Percentiles rank a stretch among this genome's conserved stretches.
Evolutionary conservation across 2,113 vertebrate species (phyloP).

Genomic region (Microtus ochrogaster): DNA sequence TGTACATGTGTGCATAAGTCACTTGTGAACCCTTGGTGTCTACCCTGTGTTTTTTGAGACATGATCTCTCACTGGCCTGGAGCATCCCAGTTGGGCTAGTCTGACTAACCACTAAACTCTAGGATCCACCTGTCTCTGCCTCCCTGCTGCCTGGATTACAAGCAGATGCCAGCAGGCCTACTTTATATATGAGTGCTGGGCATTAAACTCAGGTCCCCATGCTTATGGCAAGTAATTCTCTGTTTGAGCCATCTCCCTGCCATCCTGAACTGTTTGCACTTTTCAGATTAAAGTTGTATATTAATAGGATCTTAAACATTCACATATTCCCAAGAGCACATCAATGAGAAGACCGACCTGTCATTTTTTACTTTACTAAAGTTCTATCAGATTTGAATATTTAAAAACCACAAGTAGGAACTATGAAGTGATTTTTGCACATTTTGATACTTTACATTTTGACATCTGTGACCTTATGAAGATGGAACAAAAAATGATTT

Average conservation of each 20-base stretch:
- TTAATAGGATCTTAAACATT: slow-evolving; percentile 7
- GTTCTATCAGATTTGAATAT: slow-evolving; percentile 15
- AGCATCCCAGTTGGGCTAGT: neutral
- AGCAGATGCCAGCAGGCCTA: neutral
- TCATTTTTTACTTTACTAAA: slow-evolving; percentile 3
- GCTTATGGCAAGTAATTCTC: too few species aligned
- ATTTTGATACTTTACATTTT: slow-evolving; percentile 48
- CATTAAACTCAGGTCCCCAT: neutral
- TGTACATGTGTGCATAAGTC: neutral
- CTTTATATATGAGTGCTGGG: neutral
- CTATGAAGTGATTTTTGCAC: slow-evolving; percentile 13
- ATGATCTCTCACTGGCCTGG: neutral
- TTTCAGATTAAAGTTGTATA: slow-evolving; percentile 44
- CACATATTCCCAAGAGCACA: neutral
- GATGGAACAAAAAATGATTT: neutral
- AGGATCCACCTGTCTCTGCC: neutral
- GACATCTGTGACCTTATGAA: slow-evolving; percentile 44
- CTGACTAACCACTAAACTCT: neutral
- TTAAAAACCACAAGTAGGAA: slow-evolving; percentile 39
- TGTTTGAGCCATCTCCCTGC: neutral
- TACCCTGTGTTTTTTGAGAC: neutral
- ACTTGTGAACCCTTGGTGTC: neutral
- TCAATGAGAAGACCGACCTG: neutral
- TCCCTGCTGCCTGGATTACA: neutral
- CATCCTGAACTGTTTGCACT: neutral